phyloP scores from a whole-genome alignment of 2,113 vertebrate genomes.

The Tetraodon nigroviridis region DNA sequence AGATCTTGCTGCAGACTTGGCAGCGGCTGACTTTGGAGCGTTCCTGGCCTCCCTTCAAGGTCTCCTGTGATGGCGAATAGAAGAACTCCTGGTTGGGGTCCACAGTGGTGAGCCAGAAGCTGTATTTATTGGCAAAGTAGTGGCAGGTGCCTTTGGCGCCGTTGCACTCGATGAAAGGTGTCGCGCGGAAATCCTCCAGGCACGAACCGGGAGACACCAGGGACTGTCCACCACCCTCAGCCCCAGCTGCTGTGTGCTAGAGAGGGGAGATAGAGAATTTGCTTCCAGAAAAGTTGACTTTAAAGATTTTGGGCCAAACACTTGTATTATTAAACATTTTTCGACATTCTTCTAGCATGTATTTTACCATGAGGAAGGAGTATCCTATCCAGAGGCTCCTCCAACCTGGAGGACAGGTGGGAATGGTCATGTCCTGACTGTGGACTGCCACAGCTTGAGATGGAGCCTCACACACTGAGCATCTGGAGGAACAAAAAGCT shows the following conservation, averaged over 20 bases:
- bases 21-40: conserved; percentile 87
- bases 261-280: not conserved
- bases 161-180: conserved; percentile 94
- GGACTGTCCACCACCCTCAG: conserved; percentile 90
- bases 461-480: conserved; percentile 90
- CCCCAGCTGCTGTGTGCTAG: conserved; percentile 89
- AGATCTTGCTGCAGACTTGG: conserved; percentile 94
- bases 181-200: conserved; percentile 91
- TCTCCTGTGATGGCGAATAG: conserved; percentile 73
- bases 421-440: conserved; percentile 90
- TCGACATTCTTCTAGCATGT: not conserved
- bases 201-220: conserved; percentile 93
- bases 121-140: conserved; percentile 95
- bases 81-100: conserved; percentile 78
- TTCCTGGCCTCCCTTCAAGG: conserved; percentile 84
- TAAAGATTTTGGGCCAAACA: not conserved
- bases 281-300: not conserved
- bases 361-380: conserved; percentile 91
- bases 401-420: conserved; percentile 87
- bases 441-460: conserved; percentile 90
- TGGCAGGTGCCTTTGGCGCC: conserved; percentile 88
- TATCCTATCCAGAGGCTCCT: conserved; percentile 97
- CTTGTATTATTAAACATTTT: not conserved
- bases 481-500: conserved; percentile 50
- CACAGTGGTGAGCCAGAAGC: conserved; percentile 92